These are phyloP conservation scores for Bucorvus abyssinicus DNA, from an alignment of 2,797 vertebrate genomes.

Conservation along the genomic window DNA sequence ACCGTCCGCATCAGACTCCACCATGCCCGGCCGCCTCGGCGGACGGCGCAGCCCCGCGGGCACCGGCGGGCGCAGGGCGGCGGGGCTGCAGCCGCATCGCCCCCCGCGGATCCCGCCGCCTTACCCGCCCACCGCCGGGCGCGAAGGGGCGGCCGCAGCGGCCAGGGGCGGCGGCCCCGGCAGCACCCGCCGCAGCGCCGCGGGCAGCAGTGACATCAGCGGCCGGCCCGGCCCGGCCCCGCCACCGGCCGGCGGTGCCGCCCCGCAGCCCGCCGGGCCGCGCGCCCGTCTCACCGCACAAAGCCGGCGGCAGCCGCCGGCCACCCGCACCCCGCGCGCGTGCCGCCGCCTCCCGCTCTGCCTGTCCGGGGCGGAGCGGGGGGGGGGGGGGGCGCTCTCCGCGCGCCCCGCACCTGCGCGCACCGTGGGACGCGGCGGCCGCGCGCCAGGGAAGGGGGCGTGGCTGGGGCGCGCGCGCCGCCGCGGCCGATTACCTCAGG, in stretches of 20 bases:
- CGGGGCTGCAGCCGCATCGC: neutral
- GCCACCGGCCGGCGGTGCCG: neutral
- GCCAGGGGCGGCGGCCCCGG: neutral
- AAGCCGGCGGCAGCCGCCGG: neutral
- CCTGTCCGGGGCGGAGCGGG: neutral
- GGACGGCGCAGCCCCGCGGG: neutral
- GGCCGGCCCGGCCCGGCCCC: neutral
- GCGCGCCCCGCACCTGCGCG: neutral
- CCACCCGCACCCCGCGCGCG: neutral
- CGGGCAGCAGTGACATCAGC: conserved; percentile 1
- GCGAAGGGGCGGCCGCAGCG: neutral
- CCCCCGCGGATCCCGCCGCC: neutral
- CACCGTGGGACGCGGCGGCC: neutral
- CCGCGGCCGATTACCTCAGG: no score
- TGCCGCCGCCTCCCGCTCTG: neutral
- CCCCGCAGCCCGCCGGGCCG: neutral
- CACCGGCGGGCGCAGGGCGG: neutral
- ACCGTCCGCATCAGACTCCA: neutral
- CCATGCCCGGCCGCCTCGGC: neutral
- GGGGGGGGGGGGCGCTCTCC: neutral
- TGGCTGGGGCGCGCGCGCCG: neutral
- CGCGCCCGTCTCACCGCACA: neutral
- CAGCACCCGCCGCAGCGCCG: neutral
- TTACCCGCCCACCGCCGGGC: neutral
- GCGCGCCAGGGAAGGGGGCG: neutral